Evolutionary conservation across 2,113 vertebrate genomes (phyloP), one percentile per base, ranked within the genome.

Genomic region (Poecile atricapillus): DNA sequence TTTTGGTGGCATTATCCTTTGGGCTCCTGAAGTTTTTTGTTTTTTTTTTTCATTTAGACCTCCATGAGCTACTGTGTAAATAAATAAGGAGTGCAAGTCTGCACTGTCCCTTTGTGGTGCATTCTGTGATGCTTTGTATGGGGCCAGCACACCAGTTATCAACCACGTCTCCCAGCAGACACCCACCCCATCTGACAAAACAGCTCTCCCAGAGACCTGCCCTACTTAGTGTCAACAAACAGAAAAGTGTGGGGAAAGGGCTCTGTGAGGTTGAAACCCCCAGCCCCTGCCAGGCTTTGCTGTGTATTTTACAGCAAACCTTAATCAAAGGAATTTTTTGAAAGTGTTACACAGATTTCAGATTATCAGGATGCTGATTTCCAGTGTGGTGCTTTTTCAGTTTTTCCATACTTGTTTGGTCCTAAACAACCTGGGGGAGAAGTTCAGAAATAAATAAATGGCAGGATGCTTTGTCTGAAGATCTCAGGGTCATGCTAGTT

Each of bases 161-260:
- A 13, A 69, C 74, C 59, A 56, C 11, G 3, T 85, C 65, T 91
- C 83, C 1, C 11, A 80, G 52, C 78, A 75, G 64, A 59, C 37
- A 94, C 87, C 43, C 70, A 65, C 33, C 39, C 94, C 94, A 83
- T 95, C 96, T 95, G 96, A 97, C 96, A 94, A 97, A 97, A 95
- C 88, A 95, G 82, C 67, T 94, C 94, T 95, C 89, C 84, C 49
- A 65, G 60, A 83, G 41, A 31, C 49, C 88, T 96, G 91, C 78
- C 95, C 97, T 96, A 97, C 79, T 93, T 90, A 90, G 80, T 76
- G 82, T 94, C 93, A 96, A 84, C 95, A 97, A 81, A 80, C 43
- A 74, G 74, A 81, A 62, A 92, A 93, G 41, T 69, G 80, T 87
- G 94, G 93, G 93, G 92, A 96, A 87, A 67, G 24, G 19, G 24